These are phyloP conservation scores for Hemithea aestivaria DNA, from an alignment of 2,888 invertebrate species.

Conservation along the genomic window DNA sequence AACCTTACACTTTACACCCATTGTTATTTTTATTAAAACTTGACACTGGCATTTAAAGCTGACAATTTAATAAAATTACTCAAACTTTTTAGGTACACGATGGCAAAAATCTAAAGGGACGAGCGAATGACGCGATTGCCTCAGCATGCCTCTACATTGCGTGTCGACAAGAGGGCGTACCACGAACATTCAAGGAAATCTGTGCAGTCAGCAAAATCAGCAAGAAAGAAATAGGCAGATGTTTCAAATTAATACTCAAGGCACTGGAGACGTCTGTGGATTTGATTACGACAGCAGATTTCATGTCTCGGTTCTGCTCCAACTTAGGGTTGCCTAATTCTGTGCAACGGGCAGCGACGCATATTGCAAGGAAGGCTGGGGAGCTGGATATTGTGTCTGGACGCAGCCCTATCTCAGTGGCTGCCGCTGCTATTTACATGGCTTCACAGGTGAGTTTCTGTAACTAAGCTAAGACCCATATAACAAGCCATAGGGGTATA, in stretches of 20 bases:
- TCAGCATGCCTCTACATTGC: slow-evolving; percentile 99
- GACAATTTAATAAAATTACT: too few species aligned
- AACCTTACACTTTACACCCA: too few species aligned
- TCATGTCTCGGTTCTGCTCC: slow-evolving; percentile 99
- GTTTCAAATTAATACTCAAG: slow-evolving; percentile 97
- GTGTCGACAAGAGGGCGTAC: slow-evolving; percentile 98
- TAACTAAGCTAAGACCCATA: not conserved
- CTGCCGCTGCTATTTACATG: slow-evolving; percentile 99
- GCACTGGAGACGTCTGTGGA: slow-evolving; percentile 98
- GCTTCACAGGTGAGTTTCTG: slow-evolving; percentile 89
- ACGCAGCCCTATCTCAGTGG: slow-evolving; percentile 98
- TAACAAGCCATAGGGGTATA: too few species aligned
- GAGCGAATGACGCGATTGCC: slow-evolving; percentile 98
- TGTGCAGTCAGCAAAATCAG: slow-evolving; percentile 99
- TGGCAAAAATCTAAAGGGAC: slow-evolving; percentile 95
- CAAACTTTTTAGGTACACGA: slow-evolving; percentile 86
- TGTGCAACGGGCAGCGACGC: slow-evolving; percentile 95
- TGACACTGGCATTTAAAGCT: too few species aligned
- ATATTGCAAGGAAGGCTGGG: slow-evolving; percentile 97
- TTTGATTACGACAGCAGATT: slow-evolving; percentile 98
- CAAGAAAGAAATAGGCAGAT: slow-evolving; percentile 99
- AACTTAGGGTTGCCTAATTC: slow-evolving; percentile 93
- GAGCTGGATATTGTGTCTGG: slow-evolving; percentile 98
- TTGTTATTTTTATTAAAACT: too few species aligned
- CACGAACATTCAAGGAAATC: slow-evolving; percentile 99